These are phyloP conservation scores for Myotis yumanensis DNA, from an alignment of 2,113 vertebrate genomes.

Conservation along the genomic window DNA sequence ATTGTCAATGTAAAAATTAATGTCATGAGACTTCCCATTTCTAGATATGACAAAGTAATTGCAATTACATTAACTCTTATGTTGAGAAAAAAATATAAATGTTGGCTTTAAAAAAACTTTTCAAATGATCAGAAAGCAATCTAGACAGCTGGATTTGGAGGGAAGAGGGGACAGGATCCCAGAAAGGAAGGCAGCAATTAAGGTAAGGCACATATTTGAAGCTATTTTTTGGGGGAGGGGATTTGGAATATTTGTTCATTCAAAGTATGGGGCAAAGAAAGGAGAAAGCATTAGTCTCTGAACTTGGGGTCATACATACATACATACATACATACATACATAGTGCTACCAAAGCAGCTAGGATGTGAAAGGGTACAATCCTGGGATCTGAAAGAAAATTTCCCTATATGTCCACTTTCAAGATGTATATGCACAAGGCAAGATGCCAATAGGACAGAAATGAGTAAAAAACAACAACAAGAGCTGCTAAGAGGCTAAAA, in stretches of 20 bases:
- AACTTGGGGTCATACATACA: not conserved
- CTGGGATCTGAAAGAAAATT: not conserved
- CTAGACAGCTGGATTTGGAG: not conserved
- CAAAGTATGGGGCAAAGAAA: not conserved
- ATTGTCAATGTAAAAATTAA: conserved; percentile 38
- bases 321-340: not conserved
- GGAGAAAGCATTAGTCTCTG: not conserved
- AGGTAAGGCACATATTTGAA: not conserved
- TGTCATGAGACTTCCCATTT: not conserved
- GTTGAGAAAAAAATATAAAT: not conserved
- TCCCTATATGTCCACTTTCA: not conserved
- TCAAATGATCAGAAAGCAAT: not conserved
- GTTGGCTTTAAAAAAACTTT: not conserved
- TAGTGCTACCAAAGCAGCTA: not conserved
- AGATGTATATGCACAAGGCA: not conserved
- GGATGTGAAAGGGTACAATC: not conserved
- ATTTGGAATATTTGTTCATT: not conserved
- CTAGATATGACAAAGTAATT: conserved; percentile 12
- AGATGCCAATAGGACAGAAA: not conserved
- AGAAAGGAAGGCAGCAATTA: not conserved
- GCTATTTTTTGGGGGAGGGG: not conserved
- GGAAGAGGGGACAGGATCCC: fast-evolving
- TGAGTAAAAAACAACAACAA: not conserved
- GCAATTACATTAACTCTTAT: not conserved
- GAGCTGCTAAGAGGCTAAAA: not conserved